phyloP scores from a whole-genome alignment of 2,113 vertebrate species.

The cat (Felis catus) region F.catus_Fca126_mat1.0 CM031420.1:126373501-126374000 shows the following conservation, averaged over 20 bases:
- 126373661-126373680: not conserved
- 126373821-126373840: not conserved
- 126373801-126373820: not conserved
- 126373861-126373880: not conserved
- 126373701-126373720: constrained; percentile 27
- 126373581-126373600: constrained; percentile 52
- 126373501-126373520: constrained; percentile 25
- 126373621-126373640: constrained; percentile 19
- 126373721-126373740: constrained; percentile 22
- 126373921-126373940: not conserved
- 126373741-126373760: not conserved
- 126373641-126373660: not conserved
- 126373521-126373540: constrained; percentile 45
- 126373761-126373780: not conserved
- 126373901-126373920: not conserved
- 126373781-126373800: constrained; percentile 34
- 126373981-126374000: not conserved
- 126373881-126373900: constrained; percentile 51
- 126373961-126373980: not conserved
- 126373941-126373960: constrained; percentile 37
- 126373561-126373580: constrained; percentile 62
- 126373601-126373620: constrained; percentile 43
- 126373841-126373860: constrained; percentile 28
- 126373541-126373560: constrained; percentile 45
- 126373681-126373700: not conserved